Conservation (phyloP, 2,113 vertebrate genomes). For the Puffinus mauretanicus region DNA sequence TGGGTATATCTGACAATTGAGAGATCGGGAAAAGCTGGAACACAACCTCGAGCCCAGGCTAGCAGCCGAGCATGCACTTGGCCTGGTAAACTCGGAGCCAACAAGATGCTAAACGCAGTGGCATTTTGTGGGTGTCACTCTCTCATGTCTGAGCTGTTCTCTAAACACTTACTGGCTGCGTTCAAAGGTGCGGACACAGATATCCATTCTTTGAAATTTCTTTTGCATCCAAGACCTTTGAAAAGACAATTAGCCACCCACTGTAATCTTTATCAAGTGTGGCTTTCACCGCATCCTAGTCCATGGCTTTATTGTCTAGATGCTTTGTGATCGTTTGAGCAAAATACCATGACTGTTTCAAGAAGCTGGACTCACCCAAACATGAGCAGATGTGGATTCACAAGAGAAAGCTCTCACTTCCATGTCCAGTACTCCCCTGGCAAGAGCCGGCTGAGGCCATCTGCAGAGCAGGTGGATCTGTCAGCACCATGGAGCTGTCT, state of each 20-base stretch:
- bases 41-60: not conserved
- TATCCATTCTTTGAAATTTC: not conserved
- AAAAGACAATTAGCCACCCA: not conserved
- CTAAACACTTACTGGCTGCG: not conserved
- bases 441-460: not conserved
- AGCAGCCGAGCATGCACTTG: not conserved
- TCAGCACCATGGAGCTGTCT: not conserved
- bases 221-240: not conserved
- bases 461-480: not conserved
- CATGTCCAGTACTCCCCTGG: not conserved
- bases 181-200: not conserved
- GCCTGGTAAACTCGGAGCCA: not conserved
- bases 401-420: not conserved
- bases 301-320: not conserved
- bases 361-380: not conserved
- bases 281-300: not conserved
- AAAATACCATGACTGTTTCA: not conserved
- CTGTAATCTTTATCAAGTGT: not conserved
- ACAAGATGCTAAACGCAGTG: not conserved
- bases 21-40: not conserved
- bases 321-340: not conserved
- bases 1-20: not conserved
- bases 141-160: not conserved
- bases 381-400: not conserved
- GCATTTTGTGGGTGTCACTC: not conserved